Conservation (phyloP, 30 jellyfish, hydroid and myxozoan species). For the Calvadosia cruxmelitensis region DNA sequence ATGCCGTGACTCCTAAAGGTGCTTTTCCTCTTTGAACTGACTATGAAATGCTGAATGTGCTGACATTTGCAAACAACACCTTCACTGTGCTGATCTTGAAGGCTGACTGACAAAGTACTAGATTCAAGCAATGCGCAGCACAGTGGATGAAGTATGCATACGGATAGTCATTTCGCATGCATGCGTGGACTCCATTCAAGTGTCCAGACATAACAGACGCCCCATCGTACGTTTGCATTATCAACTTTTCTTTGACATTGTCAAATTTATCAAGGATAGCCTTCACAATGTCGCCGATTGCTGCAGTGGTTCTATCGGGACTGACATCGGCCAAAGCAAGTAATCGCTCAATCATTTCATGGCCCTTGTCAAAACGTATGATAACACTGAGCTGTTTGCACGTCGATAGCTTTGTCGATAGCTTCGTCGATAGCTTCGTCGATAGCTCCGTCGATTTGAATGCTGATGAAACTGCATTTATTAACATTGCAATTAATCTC, state of each 20-base stretch:
- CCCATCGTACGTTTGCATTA: constrained; percentile 35
- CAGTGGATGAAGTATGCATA: constrained; percentile 22
- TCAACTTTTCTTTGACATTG: constrained; percentile 31
- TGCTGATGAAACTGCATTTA: constrained; percentile 12
- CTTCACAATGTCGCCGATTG: constrained; percentile 18
- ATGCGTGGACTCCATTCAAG: constrained; percentile 23
- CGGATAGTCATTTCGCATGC: constrained; percentile 31
- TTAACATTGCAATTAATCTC: constrained; percentile 9
- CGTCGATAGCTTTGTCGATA: too few relatives aligned
- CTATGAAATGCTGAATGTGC: constrained; percentile 23
- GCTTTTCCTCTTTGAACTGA: constrained; percentile 18
- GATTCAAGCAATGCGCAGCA: constrained; percentile 37
- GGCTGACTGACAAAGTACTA: constrained; percentile 40
- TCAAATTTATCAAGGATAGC: constrained; percentile 4
- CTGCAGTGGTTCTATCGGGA: constrained; percentile 19
- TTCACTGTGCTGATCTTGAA: constrained; percentile 15
- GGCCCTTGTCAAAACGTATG: too few relatives aligned
- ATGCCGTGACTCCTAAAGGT: constrained; percentile 30
- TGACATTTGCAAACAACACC: constrained; percentile 34
- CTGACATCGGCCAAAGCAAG: constrained; percentile 11
- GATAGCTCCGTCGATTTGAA: constrained; percentile 35
- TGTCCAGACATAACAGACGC: constrained; percentile 42
- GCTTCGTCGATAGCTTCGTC: too few relatives aligned
- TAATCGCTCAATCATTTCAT: constrained; percentile 35
- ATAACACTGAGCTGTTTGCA: constrained; percentile 31